Base-by-base conservation (phyloP, 2,113 vertebrate genomes). In the Actenoides hombroni region DNA sequence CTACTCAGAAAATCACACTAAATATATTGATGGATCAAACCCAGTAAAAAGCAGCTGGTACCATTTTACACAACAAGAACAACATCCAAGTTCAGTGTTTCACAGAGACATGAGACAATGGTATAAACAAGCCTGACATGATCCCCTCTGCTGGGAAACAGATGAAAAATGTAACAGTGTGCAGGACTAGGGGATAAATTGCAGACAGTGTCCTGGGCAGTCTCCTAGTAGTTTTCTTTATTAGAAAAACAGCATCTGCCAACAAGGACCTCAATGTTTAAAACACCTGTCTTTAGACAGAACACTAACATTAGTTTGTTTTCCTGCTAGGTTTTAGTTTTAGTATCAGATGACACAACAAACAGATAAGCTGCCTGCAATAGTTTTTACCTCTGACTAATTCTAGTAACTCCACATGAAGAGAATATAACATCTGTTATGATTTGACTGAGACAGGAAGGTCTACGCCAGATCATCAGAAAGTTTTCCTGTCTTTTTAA, bases 291-390 rank as follows among this genome's bases (percentile, higher is more conserved):
- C 65, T 83, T 67, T 2, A 68, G 46, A 64, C 33, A 68, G 35
- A 70, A 49, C n/a, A 17, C 24, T 16, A 44, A 31, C 24, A 53
- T 0, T 0, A 74, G 21, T 0, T 0, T n/a, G 26, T 39, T 56
- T 68, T 81, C 33, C 53, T 68, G 8, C 5, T 39, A 13, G 44
- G 23, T 57, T 87, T 48, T 53, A 35, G 25, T 60, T 73, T 78
- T 16, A 61, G 7, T 26, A 70, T 10, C 44, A 65, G 25, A 54
- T 16, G 13, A 71, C 29, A 40, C 33, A 53, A 68, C 25, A 35
- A 56, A 61, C 44, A 65, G 25, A 20, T 19, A 31, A 67, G 20
- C 48, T 87, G 48, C 35, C 25, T 18, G 64, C 7, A 3, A 20
- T 7, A 40, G 6, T n/a, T 63, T 35, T 75, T 26, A 7, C 46